Evolutionary conservation across 1,140 invertebrate genomes (phyloP), one percentile per base, ranked within the genome.

Genomic region (Drosophila ambigua): DNA sequence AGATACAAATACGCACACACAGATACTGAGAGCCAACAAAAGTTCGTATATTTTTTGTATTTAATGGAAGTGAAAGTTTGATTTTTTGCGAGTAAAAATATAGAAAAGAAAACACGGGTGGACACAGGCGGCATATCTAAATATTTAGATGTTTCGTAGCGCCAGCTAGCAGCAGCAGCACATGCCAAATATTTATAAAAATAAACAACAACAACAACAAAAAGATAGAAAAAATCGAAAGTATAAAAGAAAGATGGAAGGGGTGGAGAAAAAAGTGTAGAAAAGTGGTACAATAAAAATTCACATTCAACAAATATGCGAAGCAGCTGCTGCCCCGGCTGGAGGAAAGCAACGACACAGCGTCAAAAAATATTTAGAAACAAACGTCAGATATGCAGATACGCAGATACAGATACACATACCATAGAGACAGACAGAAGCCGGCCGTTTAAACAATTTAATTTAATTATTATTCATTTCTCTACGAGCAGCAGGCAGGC

Each of bases 11-110:
- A 76, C 64, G 60, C 35, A 69, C 58, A 69, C 68, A 69, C 44
- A 49, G 23, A 48, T 50, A 39, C 55, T 26, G 43, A 64, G 57
- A 77, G 58, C 64, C 15, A 52, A 39, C 50, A 13, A 55, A 44
- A 46, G 23, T 85, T 73, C 4, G 35, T 72, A 85, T 84, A 74
- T 87, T 66, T 77, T 52, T 78, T 85, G 6, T 28, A 7, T 39
- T 39, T 87, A 87, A 87, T 87, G 82, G 83, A 87, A 87, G 82
- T 87, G 82, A 87, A 87, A 87, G 82, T 87, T 78, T 67, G 35
- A 39, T 57, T 87, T 82, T 82, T 59, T 79, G 82, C 77, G 66
- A 60, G 64, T 87, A 65, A 80, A 87, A 75, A 77, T 44, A 67
- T 52, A 68, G 50, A 68, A 80, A 76, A 63, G 9, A 23, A 57